phyloP scores from a whole-genome alignment of 2,113 vertebrate genomes.

The Oceanodroma tethys region DNA sequence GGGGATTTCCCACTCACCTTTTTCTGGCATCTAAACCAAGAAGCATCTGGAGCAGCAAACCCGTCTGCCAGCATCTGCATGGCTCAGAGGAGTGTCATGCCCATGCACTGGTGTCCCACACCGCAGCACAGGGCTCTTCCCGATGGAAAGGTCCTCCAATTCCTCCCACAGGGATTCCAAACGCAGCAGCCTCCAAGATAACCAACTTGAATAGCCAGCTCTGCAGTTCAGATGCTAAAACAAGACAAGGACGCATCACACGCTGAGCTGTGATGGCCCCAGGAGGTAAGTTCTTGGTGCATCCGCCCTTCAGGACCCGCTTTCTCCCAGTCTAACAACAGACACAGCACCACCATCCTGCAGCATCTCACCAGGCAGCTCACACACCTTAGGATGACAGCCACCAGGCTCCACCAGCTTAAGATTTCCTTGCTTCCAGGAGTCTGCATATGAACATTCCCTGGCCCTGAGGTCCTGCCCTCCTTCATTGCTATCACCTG shows the following conservation, averaged over 20 bases:
- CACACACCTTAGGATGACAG: too few species aligned
- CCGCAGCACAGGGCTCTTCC: neutral
- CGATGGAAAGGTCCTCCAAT: fast-evolving
- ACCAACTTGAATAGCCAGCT: too few species aligned
- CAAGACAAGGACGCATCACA: neutral
- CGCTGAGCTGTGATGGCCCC: neutral
- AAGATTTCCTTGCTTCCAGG: too few species aligned
- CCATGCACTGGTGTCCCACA: neutral
- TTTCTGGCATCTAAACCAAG: neutral
- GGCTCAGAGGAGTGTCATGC: neutral
- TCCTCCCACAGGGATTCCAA: neutral
- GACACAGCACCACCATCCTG: neutral
- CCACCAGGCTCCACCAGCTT: neutral
- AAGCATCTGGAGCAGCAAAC: neutral
- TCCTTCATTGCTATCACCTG: neutral
- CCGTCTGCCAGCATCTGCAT: fast-evolving
- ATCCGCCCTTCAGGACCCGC: neutral
- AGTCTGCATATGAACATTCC: neutral
- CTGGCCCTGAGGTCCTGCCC: neutral
- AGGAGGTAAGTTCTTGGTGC: neutral
- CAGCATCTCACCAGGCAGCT: neutral
- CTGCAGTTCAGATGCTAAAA: neutral
- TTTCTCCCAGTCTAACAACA: neutral
- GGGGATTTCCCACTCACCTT: neutral
- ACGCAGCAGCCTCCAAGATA: neutral